These are phyloP conservation scores for Antechinus stuartii DNA, from an alignment of 2,113 vertebrate species.

Conservation along the genomic window DNA sequence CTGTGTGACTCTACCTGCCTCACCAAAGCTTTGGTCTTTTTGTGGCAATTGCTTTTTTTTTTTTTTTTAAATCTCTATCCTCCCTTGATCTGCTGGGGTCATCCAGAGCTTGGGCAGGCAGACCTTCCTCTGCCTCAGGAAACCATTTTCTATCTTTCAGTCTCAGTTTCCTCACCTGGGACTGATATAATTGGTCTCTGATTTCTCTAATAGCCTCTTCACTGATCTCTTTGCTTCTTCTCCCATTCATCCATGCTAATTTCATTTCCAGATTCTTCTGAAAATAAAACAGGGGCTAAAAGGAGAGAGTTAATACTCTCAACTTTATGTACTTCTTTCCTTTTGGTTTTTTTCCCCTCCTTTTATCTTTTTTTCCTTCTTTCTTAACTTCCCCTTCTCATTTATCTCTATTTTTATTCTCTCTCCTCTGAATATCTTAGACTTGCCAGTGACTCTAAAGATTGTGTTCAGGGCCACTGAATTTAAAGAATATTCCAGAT, in stretches of 20 bases:
- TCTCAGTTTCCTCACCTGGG: not conserved
- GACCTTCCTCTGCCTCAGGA: not conserved
- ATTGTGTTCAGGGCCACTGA: not conserved
- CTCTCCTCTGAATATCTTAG: slow-evolving; percentile 2
- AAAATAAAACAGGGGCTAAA: not conserved
- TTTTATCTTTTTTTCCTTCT: not conserved
- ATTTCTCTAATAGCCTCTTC: not conserved
- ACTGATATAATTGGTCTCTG: not conserved
- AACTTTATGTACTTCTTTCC: not conserved
- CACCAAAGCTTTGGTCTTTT: not conserved
- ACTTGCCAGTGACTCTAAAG: slow-evolving; percentile 45
- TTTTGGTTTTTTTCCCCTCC: slow-evolving; percentile 1
- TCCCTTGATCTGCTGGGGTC: not conserved
- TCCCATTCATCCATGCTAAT: not conserved
- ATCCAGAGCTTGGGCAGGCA: not conserved
- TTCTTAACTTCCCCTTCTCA: not conserved
- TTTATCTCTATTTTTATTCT: not conserved
- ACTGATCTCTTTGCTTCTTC: not conserved
- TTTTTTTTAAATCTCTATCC: not conserved
- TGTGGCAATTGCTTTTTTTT: not conserved
- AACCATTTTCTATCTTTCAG: not conserved
- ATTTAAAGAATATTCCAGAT: not conserved
- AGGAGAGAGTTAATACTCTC: not conserved
- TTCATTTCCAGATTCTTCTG: not conserved
- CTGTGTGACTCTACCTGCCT: not conserved